These are phyloP conservation scores for Drosophila rellima DNA, from an alignment of 2,888 invertebrate genomes.

Conservation along the genomic window DNA sequence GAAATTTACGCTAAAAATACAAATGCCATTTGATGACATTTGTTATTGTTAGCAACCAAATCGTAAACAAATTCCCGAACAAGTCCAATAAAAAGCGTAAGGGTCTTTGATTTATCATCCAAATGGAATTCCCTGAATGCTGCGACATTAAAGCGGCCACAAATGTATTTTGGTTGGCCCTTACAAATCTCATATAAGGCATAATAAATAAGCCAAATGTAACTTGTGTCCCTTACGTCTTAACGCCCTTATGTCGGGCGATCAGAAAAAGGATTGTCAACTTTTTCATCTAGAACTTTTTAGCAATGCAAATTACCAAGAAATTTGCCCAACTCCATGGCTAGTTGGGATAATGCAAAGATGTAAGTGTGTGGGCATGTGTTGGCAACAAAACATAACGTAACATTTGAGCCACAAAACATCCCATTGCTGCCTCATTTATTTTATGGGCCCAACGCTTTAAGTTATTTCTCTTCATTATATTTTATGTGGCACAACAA, in stretches of 20 bases:
- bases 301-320: slow-evolving; percentile 73
- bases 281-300: slow-evolving; percentile 42
- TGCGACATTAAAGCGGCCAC: slow-evolving; percentile 61
- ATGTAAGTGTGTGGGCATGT: slow-evolving; percentile 41
- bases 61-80: slow-evolving; percentile 71
- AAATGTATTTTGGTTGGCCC: slow-evolving; percentile 50
- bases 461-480: slow-evolving; percentile 80
- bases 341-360: slow-evolving; percentile 7
- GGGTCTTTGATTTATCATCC: slow-evolving; percentile 74
- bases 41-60: slow-evolving; percentile 39
- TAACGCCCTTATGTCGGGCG: slow-evolving; percentile 8
- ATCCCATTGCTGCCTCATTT: slow-evolving; percentile 73
- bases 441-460: slow-evolving; percentile 75
- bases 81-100: slow-evolving; percentile 75
- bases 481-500: slow-evolving; percentile 65
- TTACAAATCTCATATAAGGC: slow-evolving; percentile 56
- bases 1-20: slow-evolving; percentile 75
- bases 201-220: slow-evolving; percentile 63
- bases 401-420: slow-evolving; percentile 65
- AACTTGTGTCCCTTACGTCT: slow-evolving; percentile 40
- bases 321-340: slow-evolving; percentile 45
- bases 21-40: slow-evolving; percentile 61
- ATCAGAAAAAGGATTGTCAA: slow-evolving; percentile 57
- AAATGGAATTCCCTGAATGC: slow-evolving; percentile 54
- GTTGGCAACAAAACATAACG: slow-evolving; percentile 45